A percentile compares a stretch with the other conserved stretches of the same genome.
phyloP scores from a whole-genome alignment of 2,797 vertebrate species.

The Neostethus bicornis region DNA sequence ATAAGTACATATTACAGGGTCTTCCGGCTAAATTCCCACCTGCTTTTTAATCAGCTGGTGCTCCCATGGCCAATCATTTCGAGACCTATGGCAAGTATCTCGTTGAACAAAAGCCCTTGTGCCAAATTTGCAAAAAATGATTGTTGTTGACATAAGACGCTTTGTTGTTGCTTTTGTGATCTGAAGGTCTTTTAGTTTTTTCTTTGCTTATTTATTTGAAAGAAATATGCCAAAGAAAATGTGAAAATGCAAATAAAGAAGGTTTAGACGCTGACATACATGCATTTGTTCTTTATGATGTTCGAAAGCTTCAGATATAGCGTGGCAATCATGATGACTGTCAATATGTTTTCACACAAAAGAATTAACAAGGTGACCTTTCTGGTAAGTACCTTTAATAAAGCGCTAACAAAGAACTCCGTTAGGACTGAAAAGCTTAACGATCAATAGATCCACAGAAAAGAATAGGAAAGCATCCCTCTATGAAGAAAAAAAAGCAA shows the following conservation, averaged over 20 bases:
- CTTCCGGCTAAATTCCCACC: too few species aligned
- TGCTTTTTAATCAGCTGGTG: too few species aligned
- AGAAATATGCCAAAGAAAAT: too few species aligned
- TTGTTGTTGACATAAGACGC: too few species aligned
- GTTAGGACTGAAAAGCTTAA: constrained; percentile 49
- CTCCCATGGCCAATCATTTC: too few species aligned
- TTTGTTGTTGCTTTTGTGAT: too few species aligned
- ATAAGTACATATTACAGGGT: too few species aligned
- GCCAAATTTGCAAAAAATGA: too few species aligned
- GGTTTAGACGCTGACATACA: neutral
- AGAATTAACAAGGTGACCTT: constrained; percentile 43
- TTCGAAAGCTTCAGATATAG: neutral
- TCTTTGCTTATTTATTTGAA: too few species aligned
- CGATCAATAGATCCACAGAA: constrained; percentile 55
- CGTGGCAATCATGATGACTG: neutral
- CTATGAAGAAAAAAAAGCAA: constrained; percentile 41
- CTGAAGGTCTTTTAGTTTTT: too few species aligned
- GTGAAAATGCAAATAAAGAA: neutral
- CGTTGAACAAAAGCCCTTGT: too few species aligned
- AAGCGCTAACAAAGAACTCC: constrained; percentile 43
- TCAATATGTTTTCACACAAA: constrained; percentile 23
- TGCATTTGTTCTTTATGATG: neutral
- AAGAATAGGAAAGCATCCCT: constrained; percentile 43
- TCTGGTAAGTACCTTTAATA: constrained; percentile 46
- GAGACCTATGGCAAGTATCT: too few species aligned